Base-by-base conservation (phyloP, 2,113 vertebrate species). In the Gymnorhina tibicen region DNA sequence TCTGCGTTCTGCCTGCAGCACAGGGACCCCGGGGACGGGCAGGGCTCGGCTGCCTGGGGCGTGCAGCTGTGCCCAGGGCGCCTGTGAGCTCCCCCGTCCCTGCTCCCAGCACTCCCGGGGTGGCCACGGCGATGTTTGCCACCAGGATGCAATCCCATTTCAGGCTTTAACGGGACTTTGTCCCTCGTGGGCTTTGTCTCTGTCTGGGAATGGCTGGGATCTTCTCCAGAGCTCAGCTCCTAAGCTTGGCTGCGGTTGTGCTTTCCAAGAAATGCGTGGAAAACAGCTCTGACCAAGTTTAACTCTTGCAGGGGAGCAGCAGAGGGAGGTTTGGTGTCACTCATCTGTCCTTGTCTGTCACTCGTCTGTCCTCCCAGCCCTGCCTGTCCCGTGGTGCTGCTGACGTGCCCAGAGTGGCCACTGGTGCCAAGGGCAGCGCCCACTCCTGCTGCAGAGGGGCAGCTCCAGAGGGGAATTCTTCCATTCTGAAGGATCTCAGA, bases 1-100 rank as follows among this genome's bases (percentile, higher is more conserved):
- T 56, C 84, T 64, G 52, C 15, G 59, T 13, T 70, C 52, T 92
- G 94, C 95, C 93, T 93, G 47, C 10, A 74, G 95, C 95, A n/a
- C 30, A 16, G 76, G 32, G n/a, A 24, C 84, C n/a, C 91, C 13
- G 2, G 62, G 91, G 93, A 67, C 37, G 5, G 52, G 7, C 84
- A 84, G 64, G 19, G 55, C 66, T 84, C 7, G 2, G 52, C 52
- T 95, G 93, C 95, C 89, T 60, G 93, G 64, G 73, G 94, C 64
- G 2, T 26, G 67, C 94, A 90, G 92, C 70, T 94, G 92, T 44
- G 85, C 92, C 85, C 87, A 37, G 66, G 74, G 70, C 5, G 0
- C 41, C 85, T 55, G 53, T 11, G 52, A 58, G 53, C 53, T 87
- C 85, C 32, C 12, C 55, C 13, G 35, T 87, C 60, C 32, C 69